A percentile compares a stretch with the other conserved stretches of the same genome.
phyloP scores from a whole-genome alignment of 2,113 vertebrate genomes.

The Pomatorhinus ruficollis region DNA sequence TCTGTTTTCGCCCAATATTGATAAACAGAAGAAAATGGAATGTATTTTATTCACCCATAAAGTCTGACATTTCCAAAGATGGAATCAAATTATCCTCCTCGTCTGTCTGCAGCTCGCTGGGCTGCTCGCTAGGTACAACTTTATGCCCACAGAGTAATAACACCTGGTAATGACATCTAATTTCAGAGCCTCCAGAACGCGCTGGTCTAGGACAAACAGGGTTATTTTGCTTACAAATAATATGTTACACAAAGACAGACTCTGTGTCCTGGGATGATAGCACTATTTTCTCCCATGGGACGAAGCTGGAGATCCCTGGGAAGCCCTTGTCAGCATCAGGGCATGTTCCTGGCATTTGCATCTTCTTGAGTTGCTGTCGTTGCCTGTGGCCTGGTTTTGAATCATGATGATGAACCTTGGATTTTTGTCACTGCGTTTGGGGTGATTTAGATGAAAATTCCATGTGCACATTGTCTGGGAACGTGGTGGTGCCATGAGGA shows the following conservation, averaged over 20 bases:
- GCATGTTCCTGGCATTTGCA: neutral
- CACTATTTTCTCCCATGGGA: neutral
- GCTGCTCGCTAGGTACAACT: neutral
- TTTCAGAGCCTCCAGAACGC: neutral
- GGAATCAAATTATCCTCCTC: conserved; percentile 24
- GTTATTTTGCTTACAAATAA: neutral
- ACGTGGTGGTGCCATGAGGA: neutral
- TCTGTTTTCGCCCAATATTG: conserved; percentile 35
- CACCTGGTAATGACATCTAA: neutral
- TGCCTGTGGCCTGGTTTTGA: neutral
- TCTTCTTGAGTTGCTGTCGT: neutral
- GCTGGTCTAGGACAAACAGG: neutral
- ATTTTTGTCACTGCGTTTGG: neutral
- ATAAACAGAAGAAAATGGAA: conserved; percentile 36
- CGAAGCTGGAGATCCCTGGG: neutral
- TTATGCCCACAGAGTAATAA: neutral
- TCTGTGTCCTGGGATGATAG: neutral
- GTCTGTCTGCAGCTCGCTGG: neutral
- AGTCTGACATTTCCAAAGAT: conserved; percentile 49
- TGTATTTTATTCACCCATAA: conserved; percentile 45
- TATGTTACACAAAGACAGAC: neutral
- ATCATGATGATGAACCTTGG: neutral
- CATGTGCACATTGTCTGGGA: neutral
- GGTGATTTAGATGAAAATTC: neutral
- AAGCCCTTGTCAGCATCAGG: neutral